phyloP scores from a whole-genome alignment of 1,140 invertebrate species.

The Heliconius hermathena region DNA sequence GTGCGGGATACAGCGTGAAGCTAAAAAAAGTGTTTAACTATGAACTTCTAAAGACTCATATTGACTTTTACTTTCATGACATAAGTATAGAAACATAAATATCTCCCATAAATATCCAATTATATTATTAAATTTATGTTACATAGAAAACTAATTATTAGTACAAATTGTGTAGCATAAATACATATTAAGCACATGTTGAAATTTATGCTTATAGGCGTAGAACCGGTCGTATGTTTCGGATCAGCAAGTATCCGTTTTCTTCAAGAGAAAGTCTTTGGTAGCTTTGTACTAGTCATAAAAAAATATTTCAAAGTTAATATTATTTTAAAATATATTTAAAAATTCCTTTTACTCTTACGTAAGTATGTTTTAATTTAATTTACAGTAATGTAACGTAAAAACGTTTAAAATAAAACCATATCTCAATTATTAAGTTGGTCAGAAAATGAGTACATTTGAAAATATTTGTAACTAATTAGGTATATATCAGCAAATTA shows the following conservation, averaged over 20 bases:
- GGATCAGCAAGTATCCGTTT: conserved; percentile 16
- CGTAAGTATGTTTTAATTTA: neutral
- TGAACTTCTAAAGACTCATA: too few species aligned
- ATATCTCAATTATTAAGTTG: neutral
- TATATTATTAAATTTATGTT: neutral
- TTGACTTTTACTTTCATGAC: too few species aligned
- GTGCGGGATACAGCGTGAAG: too few species aligned
- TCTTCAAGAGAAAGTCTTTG: conserved; percentile 5
- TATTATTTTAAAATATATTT: neutral
- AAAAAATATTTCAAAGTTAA: neutral
- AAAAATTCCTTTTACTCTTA: neutral
- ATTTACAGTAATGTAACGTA: neutral
- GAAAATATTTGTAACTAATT: neutral
- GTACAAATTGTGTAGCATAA: neutral
- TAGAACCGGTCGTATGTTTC: conserved; percentile 21
- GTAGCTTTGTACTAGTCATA: neutral
- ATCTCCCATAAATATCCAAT: neutral
- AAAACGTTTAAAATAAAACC: neutral
- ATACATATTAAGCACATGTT: conserved; percentile 1
- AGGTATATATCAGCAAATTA: neutral
- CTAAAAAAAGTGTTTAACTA: too few species aligned
- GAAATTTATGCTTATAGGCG: neutral
- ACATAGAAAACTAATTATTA: neutral
- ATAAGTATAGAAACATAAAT: too few species aligned
- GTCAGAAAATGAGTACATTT: conserved; percentile 8